Conservation (phyloP, 2,888 invertebrate genomes). For the Nipponacmea schrenckii region DNA sequence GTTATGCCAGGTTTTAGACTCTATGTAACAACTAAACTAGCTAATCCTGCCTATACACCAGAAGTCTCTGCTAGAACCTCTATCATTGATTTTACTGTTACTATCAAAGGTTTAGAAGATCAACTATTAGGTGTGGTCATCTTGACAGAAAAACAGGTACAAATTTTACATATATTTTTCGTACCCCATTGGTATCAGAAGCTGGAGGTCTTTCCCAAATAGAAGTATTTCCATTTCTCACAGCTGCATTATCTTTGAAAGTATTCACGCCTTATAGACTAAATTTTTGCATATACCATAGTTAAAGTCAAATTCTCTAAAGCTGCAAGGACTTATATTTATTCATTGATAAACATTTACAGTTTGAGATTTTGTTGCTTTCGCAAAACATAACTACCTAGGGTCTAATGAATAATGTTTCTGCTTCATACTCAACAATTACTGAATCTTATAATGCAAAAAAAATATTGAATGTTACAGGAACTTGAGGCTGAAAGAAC, state of each 20-base stretch:
- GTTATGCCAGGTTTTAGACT: conserved; percentile 95
- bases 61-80: conserved; percentile 96
- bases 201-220: not conserved
- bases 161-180: not conserved
- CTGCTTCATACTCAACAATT: no score
- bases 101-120: conserved; percentile 95
- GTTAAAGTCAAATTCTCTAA: no score
- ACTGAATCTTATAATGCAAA: not conserved
- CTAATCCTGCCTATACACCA: conserved; percentile 95
- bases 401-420: no score
- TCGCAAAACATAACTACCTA: no score
- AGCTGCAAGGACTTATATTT: no score
- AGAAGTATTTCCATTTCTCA: no score
- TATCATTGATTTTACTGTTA: conserved; percentile 97
- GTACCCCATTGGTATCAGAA: not conserved
- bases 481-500: conserved; percentile 95
- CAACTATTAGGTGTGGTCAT: conserved; percentile 92
- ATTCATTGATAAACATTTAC: no score
- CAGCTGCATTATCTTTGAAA: no score
- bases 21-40: conserved; percentile 94
- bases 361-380: no score
- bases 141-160: conserved; percentile 87
- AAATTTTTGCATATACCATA: no score
- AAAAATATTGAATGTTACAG: conserved; percentile 43
- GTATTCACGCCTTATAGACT: no score